Evolutionary conservation across 2,797 vertebrate genomes (phyloP).

Genomic region (Botia kubotai): DNA sequence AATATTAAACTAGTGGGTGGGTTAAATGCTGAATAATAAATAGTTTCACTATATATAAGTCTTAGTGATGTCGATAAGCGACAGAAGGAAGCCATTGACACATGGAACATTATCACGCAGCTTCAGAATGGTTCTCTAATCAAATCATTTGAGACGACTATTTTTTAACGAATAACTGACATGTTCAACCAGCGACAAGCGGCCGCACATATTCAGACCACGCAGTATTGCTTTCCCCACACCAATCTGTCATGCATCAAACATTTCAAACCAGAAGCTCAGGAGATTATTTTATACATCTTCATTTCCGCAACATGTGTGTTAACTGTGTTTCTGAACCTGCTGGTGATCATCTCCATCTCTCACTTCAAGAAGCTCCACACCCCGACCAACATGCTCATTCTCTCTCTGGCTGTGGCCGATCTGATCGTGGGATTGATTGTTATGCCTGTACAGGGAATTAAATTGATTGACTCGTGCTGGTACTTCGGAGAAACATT

Average conservation of each 20-base stretch:
- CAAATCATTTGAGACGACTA: background rate
- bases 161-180: background rate
- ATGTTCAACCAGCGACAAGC: background rate
- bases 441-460: slow-evolving; percentile 75
- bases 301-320: background rate
- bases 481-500: slow-evolving; percentile 76
- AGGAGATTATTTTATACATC: too few relatives aligned
- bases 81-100: background rate
- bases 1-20: background rate
- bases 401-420: slow-evolving; percentile 50
- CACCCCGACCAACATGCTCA: slow-evolving; percentile 26
- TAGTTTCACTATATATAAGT: background rate
- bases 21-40: background rate
- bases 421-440: slow-evolving; percentile 78
- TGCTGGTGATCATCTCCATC: slow-evolving; percentile 39
- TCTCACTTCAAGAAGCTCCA: slow-evolving; percentile 35
- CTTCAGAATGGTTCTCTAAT: background rate
- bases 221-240: too few relatives aligned
- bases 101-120: background rate
- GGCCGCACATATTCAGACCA: background rate
- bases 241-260: too few relatives aligned
- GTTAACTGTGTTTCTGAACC: background rate
- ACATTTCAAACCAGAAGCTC: too few relatives aligned
- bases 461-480: slow-evolving; percentile 72
- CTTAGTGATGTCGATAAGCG: background rate